Evolutionary conservation across 2,797 vertebrate genomes (phyloP).

Genomic region (Oreochromis mossambicus): DNA sequence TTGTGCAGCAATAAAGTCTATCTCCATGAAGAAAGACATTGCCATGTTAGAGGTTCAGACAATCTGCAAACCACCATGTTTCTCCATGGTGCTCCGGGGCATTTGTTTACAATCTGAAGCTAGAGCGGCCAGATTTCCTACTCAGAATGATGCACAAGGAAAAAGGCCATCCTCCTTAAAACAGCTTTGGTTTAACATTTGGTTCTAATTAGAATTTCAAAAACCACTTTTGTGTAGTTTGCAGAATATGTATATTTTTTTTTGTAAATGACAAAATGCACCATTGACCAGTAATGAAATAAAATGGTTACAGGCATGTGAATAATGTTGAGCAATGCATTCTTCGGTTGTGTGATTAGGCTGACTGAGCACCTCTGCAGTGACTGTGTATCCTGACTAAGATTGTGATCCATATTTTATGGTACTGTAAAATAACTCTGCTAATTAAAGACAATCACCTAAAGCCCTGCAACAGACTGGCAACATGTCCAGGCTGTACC

Average conservation of each 20-base stretch:
- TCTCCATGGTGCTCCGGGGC: background rate
- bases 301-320: background rate
- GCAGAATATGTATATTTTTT: background rate
- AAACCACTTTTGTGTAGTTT: background rate
- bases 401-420: background rate
- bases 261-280: background rate
- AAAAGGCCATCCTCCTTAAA: background rate
- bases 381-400: background rate
- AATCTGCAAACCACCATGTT: background rate
- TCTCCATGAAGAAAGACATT: background rate
- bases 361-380: background rate
- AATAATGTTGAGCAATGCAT: background rate
- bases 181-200: background rate
- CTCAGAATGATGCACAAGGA: background rate
- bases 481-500: background rate
- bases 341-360: background rate
- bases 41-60: background rate
- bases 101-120: slow-evolving; percentile 15
- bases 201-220: background rate
- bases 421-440: background rate
- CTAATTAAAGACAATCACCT: background rate
- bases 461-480: background rate
- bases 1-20: slow-evolving; percentile 1
- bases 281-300: background rate
- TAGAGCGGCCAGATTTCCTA: background rate